These are phyloP conservation scores for Pachypanchax playfairii DNA, from an alignment of 2,113 vertebrate genomes.

Conservation along the genomic window DNA sequence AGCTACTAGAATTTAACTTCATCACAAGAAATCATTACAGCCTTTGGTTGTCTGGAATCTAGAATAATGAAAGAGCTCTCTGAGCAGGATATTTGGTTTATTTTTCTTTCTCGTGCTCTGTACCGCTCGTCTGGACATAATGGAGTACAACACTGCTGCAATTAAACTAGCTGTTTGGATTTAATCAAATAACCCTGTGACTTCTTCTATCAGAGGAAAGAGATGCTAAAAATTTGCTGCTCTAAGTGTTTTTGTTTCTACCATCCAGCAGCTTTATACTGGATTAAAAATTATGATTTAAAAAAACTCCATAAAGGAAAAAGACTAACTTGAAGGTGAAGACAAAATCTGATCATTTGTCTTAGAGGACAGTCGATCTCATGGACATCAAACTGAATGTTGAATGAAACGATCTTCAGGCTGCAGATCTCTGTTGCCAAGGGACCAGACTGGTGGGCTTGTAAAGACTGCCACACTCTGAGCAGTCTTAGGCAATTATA, in stretches of 20 bases:
- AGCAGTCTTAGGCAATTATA: slow-evolving; percentile 58
- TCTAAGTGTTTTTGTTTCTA: neutral
- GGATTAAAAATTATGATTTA: neutral
- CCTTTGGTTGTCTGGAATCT: no score
- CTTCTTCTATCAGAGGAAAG: slow-evolving; percentile 21
- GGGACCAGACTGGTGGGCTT: slow-evolving; percentile 42
- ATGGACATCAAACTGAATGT: slow-evolving; percentile 7
- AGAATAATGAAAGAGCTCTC: slow-evolving; percentile 43
- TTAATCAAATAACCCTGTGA: slow-evolving; percentile 61
- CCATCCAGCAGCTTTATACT: neutral
- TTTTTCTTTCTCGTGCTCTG: slow-evolving; percentile 39
- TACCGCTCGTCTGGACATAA: slow-evolving; percentile 51
- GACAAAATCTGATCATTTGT: neutral
- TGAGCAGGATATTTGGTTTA: slow-evolving; percentile 47
- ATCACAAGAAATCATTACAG: no score
- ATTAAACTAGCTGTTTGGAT: slow-evolving; percentile 66
- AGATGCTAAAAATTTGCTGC: slow-evolving; percentile 9
- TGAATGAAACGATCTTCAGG: slow-evolving; percentile 30
- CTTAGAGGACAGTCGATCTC: slow-evolving; percentile 12
- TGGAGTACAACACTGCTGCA: slow-evolving; percentile 56
- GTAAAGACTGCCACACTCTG: slow-evolving; percentile 35
- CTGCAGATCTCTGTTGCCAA: slow-evolving; percentile 52
- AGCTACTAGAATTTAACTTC: no score
- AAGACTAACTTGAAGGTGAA: no score
- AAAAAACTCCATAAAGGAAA: no score